A percentile compares a stretch with the other conserved stretches of the same genome.
These are phyloP conservation scores for Acrocephalus scirpaceus DNA, from an alignment of 2,797 vertebrate genomes.

Conservation along the genomic window DNA sequence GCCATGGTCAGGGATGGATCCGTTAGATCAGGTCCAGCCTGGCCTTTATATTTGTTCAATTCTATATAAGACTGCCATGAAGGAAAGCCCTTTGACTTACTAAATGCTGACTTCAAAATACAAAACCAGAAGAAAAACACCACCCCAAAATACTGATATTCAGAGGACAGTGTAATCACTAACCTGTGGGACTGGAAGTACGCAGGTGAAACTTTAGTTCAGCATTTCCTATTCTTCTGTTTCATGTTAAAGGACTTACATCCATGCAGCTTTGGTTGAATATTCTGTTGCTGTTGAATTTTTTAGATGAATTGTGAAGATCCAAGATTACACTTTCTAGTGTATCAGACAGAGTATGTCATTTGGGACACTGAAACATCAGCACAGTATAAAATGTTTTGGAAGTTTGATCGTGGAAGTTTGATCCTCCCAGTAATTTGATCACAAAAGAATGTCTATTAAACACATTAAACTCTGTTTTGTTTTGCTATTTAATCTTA, in stretches of 20 bases:
- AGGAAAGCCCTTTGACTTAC: background rate
- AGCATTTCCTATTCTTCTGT: background rate
- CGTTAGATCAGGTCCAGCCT: background rate
- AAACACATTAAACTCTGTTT: background rate
- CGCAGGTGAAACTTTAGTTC: background rate
- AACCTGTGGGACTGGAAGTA: background rate
- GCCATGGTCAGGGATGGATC: background rate
- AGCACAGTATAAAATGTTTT: background rate
- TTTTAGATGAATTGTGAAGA: background rate
- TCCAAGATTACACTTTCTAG: background rate
- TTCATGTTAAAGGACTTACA: background rate
- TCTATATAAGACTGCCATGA: background rate
- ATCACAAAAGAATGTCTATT: background rate
- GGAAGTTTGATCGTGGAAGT: background rate
- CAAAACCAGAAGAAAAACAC: background rate
- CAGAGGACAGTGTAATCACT: background rate
- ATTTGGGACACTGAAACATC: background rate
- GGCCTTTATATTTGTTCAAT: background rate
- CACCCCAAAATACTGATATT: background rate
- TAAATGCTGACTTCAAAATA: background rate
- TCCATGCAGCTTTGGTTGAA: background rate
- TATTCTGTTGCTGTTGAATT: background rate
- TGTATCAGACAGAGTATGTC: background rate
- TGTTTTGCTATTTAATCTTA: slow-evolving; percentile 16
- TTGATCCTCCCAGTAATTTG: background rate